A percentile compares a stretch with the other conserved stretches of the same genome.
Evolutionary conservation across 2,113 vertebrate genomes (phyloP).

Genomic region (Oryzias woworae): DNA sequence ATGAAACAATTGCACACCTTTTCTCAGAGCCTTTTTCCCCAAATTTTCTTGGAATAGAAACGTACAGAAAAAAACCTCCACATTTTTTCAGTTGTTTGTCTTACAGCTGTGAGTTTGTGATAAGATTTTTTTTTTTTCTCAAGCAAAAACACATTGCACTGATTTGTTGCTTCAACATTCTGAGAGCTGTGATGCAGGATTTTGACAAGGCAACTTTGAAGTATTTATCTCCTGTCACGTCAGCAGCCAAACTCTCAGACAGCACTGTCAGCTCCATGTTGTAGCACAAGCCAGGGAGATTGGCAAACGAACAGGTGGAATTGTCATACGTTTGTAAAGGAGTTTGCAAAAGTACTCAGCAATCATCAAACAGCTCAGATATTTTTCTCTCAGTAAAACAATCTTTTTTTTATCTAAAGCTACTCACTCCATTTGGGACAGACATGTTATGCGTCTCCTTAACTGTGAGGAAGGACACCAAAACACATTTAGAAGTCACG

Average conservation of each 20-base stretch:
- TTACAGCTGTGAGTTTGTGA: not conserved
- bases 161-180: slow-evolving; percentile 37
- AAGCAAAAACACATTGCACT: slow-evolving; percentile 3
- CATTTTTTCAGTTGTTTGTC: not conserved
- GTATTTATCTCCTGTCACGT: slow-evolving; percentile 50
- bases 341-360: slow-evolving; percentile 58
- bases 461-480: slow-evolving; percentile 35
- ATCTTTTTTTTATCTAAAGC: slow-evolving; percentile 6
- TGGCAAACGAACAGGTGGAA: slow-evolving; percentile 64
- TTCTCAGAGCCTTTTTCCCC: not conserved
- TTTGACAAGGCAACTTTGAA: slow-evolving; percentile 48
- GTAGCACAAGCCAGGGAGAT: slow-evolving; percentile 46
- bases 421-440: slow-evolving; percentile 33
- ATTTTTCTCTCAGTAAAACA: slow-evolving; percentile 32
- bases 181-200: slow-evolving; percentile 27
- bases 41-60: not conserved
- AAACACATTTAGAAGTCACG: slow-evolving; percentile 40
- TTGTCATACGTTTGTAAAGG: slow-evolving; percentile 60
- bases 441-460: slow-evolving; percentile 37
- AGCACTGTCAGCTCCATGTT: slow-evolving; percentile 52
- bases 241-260: slow-evolving; percentile 46
- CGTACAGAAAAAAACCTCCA: slow-evolving; percentile 4
- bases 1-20: not conserved
- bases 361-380: slow-evolving; percentile 64
- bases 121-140: slow-evolving; percentile 1